phyloP scores from a whole-genome alignment of 2,888 invertebrate species.

The Sceliomorpha sp. region DNA sequence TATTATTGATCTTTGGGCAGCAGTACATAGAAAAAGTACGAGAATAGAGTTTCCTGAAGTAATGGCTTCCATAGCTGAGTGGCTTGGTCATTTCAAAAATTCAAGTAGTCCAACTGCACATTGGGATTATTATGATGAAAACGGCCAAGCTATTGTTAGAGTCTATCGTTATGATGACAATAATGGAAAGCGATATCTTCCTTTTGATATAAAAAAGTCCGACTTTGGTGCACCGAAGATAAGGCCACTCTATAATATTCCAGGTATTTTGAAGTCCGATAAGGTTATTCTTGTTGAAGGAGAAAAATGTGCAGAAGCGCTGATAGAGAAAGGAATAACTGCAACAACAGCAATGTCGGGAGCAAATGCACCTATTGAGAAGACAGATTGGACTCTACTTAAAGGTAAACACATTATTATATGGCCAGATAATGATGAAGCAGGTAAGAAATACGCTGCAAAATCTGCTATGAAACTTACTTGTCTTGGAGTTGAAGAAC shows the following conservation, averaged over 20 bases:
- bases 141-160: conserved; percentile 1
- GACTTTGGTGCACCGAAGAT: conserved; percentile 4
- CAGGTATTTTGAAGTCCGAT: conserved; percentile 10
- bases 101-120: too few species aligned
- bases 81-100: conserved; percentile 4
- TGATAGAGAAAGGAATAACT: conserved; percentile 7
- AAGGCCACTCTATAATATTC: conserved; percentile 12
- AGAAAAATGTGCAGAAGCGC: conserved; percentile 10
- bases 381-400: conserved; percentile 9
- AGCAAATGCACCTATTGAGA: conserved; percentile 1
- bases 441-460: too few species aligned
- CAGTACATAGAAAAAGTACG: conserved; percentile 1
- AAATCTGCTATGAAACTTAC: too few species aligned
- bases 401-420: conserved; percentile 10
- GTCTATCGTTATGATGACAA: conserved; percentile 1
- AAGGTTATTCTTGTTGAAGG: conserved; percentile 11
- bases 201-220: conserved; percentile 2
- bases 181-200: not conserved
- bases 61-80: conserved; percentile 4
- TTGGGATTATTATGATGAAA: conserved; percentile 11
- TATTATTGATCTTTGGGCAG: conserved; percentile 7
- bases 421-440: conserved; percentile 5
- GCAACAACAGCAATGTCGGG: conserved; percentile 11
- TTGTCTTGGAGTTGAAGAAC: too few species aligned
- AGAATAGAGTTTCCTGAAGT: conserved; percentile 6